These are phyloP conservation scores for Pteronura brasiliensis DNA, from an alignment of 2,113 vertebrate genomes.

Conservation along the genomic window DNA sequence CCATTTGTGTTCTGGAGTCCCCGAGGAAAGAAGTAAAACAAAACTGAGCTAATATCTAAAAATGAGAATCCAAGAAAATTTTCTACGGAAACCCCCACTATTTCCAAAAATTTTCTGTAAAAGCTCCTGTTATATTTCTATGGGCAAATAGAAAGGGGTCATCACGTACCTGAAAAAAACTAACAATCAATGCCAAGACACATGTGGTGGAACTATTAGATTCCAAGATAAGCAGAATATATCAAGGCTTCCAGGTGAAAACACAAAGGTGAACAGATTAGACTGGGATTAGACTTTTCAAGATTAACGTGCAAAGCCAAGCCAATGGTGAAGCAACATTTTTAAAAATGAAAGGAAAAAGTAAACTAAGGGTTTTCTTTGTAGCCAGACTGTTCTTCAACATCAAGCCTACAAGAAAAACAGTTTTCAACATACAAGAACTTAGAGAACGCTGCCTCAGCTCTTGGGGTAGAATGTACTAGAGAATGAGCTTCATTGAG, in stretches of 20 bases:
- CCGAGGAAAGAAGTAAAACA: neutral
- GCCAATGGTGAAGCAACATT: neutral
- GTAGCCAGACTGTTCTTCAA: neutral
- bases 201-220: neutral
- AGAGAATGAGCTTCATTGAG: neutral
- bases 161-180: neutral
- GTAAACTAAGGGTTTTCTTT: neutral
- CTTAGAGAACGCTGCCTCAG: neutral
- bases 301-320: neutral
- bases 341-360: neutral
- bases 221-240: neutral
- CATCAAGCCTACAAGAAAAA: neutral
- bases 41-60: neutral
- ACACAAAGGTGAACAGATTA: neutral
- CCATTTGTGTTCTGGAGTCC: no score
- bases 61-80: neutral
- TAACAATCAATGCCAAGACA: neutral
- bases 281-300: neutral
- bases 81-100: neutral
- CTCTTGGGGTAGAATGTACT: neutral
- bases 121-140: neutral
- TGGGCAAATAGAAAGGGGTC: neutral
- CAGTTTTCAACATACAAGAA: neutral
- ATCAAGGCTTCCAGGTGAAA: neutral
- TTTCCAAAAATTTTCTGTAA: neutral